A percentile compares a stretch with the other conserved stretches of the same genome.
phyloP scores from a whole-genome alignment of 2,797 vertebrate species.

The Notoglanidium macrostoma region DNA sequence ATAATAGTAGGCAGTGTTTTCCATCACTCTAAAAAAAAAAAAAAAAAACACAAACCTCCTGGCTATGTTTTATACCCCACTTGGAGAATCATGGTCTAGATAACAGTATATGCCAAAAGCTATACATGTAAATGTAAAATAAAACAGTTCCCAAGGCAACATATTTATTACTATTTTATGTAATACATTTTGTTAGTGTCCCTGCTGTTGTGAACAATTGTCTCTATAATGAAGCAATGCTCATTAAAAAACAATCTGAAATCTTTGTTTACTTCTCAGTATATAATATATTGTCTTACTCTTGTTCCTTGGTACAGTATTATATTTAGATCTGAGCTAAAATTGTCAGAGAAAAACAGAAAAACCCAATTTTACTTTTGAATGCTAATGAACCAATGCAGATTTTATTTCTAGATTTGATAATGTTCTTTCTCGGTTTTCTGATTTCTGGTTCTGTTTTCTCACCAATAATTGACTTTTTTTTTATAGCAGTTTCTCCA shows the following conservation, averaged over 20 bases:
- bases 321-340: not conserved
- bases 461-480: not conserved
- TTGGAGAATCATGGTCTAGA: not conserved
- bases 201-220: slow-evolving; percentile 1
- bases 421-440: not conserved
- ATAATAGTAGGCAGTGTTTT: not conserved
- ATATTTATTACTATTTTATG: not conserved
- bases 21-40: not conserved
- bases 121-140: not conserved
- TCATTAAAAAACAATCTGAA: not conserved
- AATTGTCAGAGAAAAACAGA: not conserved
- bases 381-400: not conserved
- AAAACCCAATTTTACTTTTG: not conserved
- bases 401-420: not conserved
- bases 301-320: not conserved
- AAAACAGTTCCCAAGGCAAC: not conserved
- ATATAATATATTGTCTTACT: not conserved
- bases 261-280: not conserved
- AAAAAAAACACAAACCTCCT: not conserved
- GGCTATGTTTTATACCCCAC: not conserved
- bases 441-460: not conserved
- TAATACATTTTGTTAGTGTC: not conserved
- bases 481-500: not conserved
- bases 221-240: not conserved
- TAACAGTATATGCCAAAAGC: not conserved